Conservation (phyloP, 2,888 invertebrate genomes). For the Drosophila neotestacea region DNA sequence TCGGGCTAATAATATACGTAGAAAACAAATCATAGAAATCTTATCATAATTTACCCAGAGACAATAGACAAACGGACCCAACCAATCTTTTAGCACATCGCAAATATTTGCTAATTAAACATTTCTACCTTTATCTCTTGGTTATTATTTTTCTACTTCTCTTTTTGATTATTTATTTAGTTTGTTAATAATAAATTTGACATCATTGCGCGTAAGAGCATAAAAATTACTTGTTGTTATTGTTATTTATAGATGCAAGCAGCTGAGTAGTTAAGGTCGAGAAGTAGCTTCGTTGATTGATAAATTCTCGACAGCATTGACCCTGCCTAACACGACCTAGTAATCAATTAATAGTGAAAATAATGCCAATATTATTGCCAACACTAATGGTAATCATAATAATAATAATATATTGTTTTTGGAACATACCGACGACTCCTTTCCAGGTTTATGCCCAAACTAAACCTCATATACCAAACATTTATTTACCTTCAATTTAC, state of each 20-base stretch:
- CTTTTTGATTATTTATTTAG: slow-evolving; percentile 23
- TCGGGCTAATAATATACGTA: slow-evolving; percentile 37
- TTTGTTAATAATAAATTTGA: slow-evolving; percentile 77
- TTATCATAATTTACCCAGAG: slow-evolving; percentile 48
- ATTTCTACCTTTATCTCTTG: slow-evolving; percentile 54
- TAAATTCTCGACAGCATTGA: slow-evolving; percentile 62
- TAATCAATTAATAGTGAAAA: slow-evolving; percentile 68
- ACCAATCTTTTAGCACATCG: slow-evolving; percentile 37
- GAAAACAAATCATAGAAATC: slow-evolving; percentile 34
- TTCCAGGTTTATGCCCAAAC: slow-evolving; percentile 6
- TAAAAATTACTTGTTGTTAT: slow-evolving; percentile 54
- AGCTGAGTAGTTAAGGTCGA: slow-evolving; percentile 29
- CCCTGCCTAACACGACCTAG: slow-evolving; percentile 62
- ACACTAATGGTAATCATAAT: slow-evolving; percentile 45
- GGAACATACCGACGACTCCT: slow-evolving; percentile 39
- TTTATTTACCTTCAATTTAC: slow-evolving; percentile 52
- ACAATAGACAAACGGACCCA: slow-evolving; percentile 40
- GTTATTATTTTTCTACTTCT: not conserved
- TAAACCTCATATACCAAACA: slow-evolving; percentile 2
- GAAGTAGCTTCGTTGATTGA: slow-evolving; percentile 37
- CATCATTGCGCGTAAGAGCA: slow-evolving; percentile 73
- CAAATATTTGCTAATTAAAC: slow-evolving; percentile 79
- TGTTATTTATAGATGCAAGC: slow-evolving; percentile 57
- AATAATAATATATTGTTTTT: slow-evolving; percentile 31
- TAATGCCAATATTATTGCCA: slow-evolving; percentile 18